phyloP scores from a whole-genome alignment of 2,888 invertebrate genomes.

The Rotaria macrura region DNA sequence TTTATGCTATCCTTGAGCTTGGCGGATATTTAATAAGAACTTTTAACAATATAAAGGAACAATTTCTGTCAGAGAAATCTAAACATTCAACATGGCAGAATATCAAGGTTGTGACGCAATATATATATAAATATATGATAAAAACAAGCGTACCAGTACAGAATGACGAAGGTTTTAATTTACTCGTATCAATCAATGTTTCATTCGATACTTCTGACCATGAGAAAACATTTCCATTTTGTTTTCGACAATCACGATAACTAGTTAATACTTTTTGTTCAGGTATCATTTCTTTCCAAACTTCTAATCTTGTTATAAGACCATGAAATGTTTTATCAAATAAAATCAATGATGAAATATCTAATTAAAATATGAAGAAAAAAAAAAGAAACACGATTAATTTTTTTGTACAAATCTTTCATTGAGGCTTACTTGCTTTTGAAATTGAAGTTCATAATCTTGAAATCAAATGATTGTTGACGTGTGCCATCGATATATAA shows the following conservation, averaged over 20 bases:
- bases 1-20: too few species aligned
- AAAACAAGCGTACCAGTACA: background rate
- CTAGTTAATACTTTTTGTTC: background rate
- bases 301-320: background rate
- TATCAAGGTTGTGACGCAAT: too few species aligned
- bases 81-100: too few species aligned
- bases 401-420: background rate
- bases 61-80: too few species aligned
- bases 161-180: background rate
- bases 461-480: background rate
- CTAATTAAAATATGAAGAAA: background rate
- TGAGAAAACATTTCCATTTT: background rate
- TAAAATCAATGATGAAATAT: background rate
- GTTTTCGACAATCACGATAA: slow-evolving; percentile 3
- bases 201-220: background rate
- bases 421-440: background rate
- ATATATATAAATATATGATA: too few species aligned
- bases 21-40: too few species aligned
- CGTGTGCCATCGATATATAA: background rate
- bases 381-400: too few species aligned
- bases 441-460: background rate
- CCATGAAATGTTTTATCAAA: background rate
- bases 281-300: background rate
- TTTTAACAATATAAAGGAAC: too few species aligned
- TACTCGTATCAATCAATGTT: background rate